These are phyloP conservation scores for Muscina levida DNA, from an alignment of 2,888 invertebrate species.

Conservation along the genomic window DNA sequence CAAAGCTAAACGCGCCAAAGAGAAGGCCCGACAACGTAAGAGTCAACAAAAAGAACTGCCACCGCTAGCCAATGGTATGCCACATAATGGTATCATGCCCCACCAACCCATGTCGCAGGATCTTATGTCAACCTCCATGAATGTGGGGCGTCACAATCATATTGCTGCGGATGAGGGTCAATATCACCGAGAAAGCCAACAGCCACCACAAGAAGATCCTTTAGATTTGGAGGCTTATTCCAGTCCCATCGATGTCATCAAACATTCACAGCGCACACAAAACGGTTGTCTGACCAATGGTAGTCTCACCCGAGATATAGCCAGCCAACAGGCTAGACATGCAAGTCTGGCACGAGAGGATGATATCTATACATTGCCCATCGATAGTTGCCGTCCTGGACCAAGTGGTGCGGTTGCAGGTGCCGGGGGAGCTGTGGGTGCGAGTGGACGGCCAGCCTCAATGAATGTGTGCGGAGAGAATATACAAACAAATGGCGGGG, in stretches of 20 bases:
- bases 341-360: conserved; percentile 75
- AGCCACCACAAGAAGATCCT: conserved; percentile 64
- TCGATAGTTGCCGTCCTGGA: conserved; percentile 75
- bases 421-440: conserved; percentile 34
- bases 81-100: conserved; percentile 75
- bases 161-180: conserved; percentile 9
- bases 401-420: background rate
- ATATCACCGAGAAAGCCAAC: conserved; percentile 57
- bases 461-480: conserved; percentile 70
- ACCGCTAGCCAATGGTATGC: conserved; percentile 63
- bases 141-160: background rate
- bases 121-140: conserved; percentile 70
- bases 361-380: conserved; percentile 79
- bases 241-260: conserved; percentile 81
- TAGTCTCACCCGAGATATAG: conserved; percentile 73
- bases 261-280: conserved; percentile 75
- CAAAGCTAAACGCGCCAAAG: conserved; percentile 85
- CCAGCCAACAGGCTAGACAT: conserved; percentile 56
- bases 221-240: conserved; percentile 80
- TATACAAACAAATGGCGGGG: conserved; percentile 36
- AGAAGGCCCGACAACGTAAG: conserved; percentile 85
- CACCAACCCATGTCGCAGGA: conserved; percentile 76
- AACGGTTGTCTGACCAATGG: conserved; percentile 74
- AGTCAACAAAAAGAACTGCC: conserved; percentile 78
- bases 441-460: conserved; percentile 71